Conservation (phyloP, 2,113 vertebrate species). For the Mungos mungo region DNA sequence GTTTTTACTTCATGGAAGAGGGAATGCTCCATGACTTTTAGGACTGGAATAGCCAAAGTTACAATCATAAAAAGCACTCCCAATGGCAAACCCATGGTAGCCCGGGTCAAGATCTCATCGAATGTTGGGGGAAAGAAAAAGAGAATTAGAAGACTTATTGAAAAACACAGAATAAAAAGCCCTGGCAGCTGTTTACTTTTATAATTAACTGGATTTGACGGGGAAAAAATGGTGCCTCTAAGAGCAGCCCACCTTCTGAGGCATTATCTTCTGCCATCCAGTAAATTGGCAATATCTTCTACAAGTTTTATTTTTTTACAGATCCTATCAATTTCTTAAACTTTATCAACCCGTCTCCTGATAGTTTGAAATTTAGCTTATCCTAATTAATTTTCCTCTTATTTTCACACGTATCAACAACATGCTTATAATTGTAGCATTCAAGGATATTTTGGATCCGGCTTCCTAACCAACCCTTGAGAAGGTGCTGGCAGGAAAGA, state of each 20-base stretch:
- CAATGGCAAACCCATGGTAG: background rate
- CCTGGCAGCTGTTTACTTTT: background rate
- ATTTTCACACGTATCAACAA: background rate
- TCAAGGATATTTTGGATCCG: background rate
- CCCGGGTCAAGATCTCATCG: background rate
- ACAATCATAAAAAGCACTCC: background rate
- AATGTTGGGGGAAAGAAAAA: background rate
- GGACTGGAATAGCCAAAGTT: background rate
- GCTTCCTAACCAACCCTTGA: background rate
- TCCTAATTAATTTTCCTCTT: background rate
- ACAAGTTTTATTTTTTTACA: background rate
- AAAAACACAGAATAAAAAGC: background rate
- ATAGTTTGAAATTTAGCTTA: background rate
- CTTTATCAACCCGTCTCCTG: background rate
- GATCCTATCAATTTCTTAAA: background rate
- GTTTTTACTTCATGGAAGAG: background rate
- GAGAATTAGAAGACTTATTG: background rate
- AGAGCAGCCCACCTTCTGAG: background rate
- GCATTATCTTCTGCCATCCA: background rate
- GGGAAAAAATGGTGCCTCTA: fast-evolving
- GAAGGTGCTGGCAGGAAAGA: background rate
- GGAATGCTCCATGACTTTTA: background rate
- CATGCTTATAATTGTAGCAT: background rate
- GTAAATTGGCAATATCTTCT: background rate
- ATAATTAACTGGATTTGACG: background rate